Conservation (phyloP, 2,797 vertebrate species). For the Crocodylus rhombifer region DNA sequence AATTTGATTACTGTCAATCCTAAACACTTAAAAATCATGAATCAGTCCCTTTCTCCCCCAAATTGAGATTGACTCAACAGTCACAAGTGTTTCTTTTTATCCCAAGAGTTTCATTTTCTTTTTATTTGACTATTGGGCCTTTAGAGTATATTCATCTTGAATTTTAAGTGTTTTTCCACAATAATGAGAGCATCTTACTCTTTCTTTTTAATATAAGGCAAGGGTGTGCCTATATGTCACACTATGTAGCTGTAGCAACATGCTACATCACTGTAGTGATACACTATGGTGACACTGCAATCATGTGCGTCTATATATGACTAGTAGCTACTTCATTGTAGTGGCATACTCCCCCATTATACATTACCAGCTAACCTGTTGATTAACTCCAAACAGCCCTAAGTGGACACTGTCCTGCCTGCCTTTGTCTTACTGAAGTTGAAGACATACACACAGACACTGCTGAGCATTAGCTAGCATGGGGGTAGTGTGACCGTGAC, state of each 20-base stretch:
- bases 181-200: fast-evolving
- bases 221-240: no score
- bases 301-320: no score
- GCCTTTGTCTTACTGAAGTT: no score
- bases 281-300: background rate
- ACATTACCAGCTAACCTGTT: no score
- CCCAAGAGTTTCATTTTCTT: background rate
- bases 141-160: background rate
- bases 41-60: background rate
- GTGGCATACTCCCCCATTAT: no score
- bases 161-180: background rate
- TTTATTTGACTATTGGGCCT: background rate
- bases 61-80: background rate
- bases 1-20: background rate
- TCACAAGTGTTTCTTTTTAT: background rate
- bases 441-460: no score
- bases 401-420: no score
- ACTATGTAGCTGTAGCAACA: no score
- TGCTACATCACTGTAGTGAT: background rate
- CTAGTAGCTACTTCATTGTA: no score
- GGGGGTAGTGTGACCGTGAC: no score
- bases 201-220: background rate
- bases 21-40: background rate
- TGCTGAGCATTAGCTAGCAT: no score
- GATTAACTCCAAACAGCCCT: no score